Evolutionary conservation across 1,140 invertebrate species (phyloP), one percentile per base, ranked within the genome.

Genomic region (Drosophila pectinifera): DNA sequence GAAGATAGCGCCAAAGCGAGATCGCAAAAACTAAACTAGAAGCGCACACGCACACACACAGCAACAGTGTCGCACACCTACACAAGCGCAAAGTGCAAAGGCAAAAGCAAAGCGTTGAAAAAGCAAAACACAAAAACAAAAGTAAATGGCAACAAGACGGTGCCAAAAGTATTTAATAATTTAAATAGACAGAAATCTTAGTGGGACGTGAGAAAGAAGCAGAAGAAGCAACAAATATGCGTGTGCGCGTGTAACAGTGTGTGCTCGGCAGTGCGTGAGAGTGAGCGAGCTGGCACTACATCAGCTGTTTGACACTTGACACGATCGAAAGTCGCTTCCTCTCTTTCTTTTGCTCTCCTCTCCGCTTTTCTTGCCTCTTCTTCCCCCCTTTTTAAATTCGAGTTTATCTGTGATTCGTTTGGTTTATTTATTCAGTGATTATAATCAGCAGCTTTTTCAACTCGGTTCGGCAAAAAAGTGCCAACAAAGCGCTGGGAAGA

Each of bases 291-390:
- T 43, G 51, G 84, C 75, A 73, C 10, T 68, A 88, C 49, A 63
- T 79, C 83, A 86, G 83, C 83, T 86, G 83, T 86, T 86, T 82
- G 83, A 86, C 82, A 86, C 79, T 86, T 85, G 82, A 85, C 82
- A 88, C 82, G 83, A 86, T 86, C 83, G 63, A 41, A 68, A 68
- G 59, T 68, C 51, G 54, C 45, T 42, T 45, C 51, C 61, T 76
- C 59, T 68, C 62, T 38, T 36, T 39, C 26, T 58, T 14, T 26
- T 1, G 45, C 45, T 53, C 49, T 16, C n/a, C 45, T 16, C 45
- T 28, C 24, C 45, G 24, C 4, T 11, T 13, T 13, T 20, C 51
- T 43, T 14, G 26, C 34, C 42, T 56, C 31, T 20, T 24, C 13
- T 39, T 51, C 42, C 7, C 26, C 26, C 38, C n/a, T 22, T 26